Base-by-base conservation (phyloP, 2,113 vertebrate species). In the Collichthys lucidus region DNA sequence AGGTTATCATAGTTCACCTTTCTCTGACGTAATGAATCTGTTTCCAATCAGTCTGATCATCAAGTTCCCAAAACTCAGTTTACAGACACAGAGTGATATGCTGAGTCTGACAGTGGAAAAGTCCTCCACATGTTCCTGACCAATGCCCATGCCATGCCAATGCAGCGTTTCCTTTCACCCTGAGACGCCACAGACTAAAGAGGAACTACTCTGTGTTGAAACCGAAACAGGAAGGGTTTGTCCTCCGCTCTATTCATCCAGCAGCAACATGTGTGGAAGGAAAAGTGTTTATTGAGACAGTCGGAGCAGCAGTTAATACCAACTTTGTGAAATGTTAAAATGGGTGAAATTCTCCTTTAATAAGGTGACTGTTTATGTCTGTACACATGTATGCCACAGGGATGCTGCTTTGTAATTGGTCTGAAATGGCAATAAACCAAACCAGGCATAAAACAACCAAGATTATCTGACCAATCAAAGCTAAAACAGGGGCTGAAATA, bases 211-310 rank as follows among this genome's bases (percentile, higher is more conserved):
- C 66, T 71, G 70, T 80, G 84, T 11, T 78, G 86, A 87, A 83
- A 85, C 74, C 15, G 80, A 88, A 90, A 84, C 85, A 88, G 88
- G 88, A 90, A 87, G 86, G 67, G 88, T 75, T 87, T 62, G 77
- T 62, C 88, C 66, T 4, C 11, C 26, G 4, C 70, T 4, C 56
- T 70, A 57, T 77, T 86, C 65, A 70, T 76, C 68, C 80, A 80
- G 63, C 50, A 68, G 17, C 50, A 63, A 35, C 17, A 10, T 24
- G 69, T 63, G 65, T 49, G 69, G 52, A 47, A 40, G 31, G 31
- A 63, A 52, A 29, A 14, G 67, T 24, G 26, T 55, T 70, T 9
- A 10, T 46, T 10, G 4, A 11, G 29, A 26, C 61, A 26, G 35
- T 70, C n/a, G 29, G 60, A 74, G 20, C 73, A 1, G 47, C 17